Conservation (phyloP, 2,797 vertebrate genomes). For the Falco columbarius region DNA sequence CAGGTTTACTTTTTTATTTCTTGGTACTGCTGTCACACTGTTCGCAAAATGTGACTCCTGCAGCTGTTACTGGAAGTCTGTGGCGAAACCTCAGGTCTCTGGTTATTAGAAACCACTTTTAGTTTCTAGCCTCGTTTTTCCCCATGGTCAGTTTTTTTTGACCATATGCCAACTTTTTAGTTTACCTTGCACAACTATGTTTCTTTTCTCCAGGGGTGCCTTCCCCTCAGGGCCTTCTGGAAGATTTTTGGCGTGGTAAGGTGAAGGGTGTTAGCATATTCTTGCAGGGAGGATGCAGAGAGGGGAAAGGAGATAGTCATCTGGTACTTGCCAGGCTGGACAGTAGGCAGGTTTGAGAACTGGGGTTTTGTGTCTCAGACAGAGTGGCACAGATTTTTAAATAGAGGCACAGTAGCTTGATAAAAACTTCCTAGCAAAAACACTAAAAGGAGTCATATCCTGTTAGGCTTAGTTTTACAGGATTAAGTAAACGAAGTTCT, state of each 20-base stretch:
- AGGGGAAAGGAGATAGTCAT: rapidly evolving
- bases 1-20: not conserved
- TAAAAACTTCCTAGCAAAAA: not conserved
- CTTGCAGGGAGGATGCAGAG: not conserved
- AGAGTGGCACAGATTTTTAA: not conserved
- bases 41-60: not conserved
- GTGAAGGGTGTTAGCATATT: not conserved
- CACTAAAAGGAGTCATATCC: not conserved
- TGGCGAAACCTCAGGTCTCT: not conserved
- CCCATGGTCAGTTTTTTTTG: not conserved
- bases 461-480: not conserved
- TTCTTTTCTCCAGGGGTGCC: rapidly evolving
- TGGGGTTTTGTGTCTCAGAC: not conserved
- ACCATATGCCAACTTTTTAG: not conserved
- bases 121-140: not conserved
- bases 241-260: not conserved
- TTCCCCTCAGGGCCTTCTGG: not conserved
- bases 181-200: not conserved
- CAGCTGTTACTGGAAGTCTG: not conserved
- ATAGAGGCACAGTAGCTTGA: not conserved
- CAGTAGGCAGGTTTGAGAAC: not conserved
- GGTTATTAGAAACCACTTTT: not conserved
- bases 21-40: not conserved
- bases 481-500: not conserved
- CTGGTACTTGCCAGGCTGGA: not conserved